Base-by-base conservation (phyloP, 2,888 invertebrate species). In the Leucophora obtusa region DNA sequence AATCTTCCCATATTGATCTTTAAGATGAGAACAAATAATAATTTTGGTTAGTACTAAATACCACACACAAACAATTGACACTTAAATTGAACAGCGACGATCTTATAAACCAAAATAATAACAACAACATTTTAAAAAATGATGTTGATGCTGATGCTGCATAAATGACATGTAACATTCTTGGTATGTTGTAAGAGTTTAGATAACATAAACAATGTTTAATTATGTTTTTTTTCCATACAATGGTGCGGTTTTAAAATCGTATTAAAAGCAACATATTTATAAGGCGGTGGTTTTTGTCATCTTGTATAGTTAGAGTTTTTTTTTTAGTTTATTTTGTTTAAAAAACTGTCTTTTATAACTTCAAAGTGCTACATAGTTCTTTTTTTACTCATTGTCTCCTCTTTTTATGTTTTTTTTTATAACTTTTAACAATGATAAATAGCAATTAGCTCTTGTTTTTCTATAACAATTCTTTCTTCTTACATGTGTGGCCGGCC, bases 41-140 rank as follows among this genome's bases (percentile, higher is more conserved):
- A 53, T 51, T 63, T 28, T 63, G 24, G 47, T 59, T 66, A 28
- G 51, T 58, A 28, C 28, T 35, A 58, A 71, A 53, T 66, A 53
- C 71, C 80, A 73, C 80, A 76, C 80, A 76, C 58, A 69, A 71
- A 35, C 68, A 68, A 72, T 59, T 80, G 80, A 79, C 79, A 79
- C 70, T 79, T 70, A 47, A n/a, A 5, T 10, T 47, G n/a, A 38
- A 47, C n/a, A 47, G 14, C 14, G n/a, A 38, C 14, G 43, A 47
- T 38, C 38, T 38, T 38, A 38, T n/a, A 47, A 47, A 47, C 2
- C n/a, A 47, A 47, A 47, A 47, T 5, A 47, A 47, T 7, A 47
- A 47, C 43, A 14, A 35, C 0, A 24, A n/a, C 2, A 6, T 24
- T 24, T 6, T 28, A n/a, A 15, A 24, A 7, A 15, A 58, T 58